Conservation (phyloP, 2,113 vertebrate species). For the Sturnira hondurensis region DNA sequence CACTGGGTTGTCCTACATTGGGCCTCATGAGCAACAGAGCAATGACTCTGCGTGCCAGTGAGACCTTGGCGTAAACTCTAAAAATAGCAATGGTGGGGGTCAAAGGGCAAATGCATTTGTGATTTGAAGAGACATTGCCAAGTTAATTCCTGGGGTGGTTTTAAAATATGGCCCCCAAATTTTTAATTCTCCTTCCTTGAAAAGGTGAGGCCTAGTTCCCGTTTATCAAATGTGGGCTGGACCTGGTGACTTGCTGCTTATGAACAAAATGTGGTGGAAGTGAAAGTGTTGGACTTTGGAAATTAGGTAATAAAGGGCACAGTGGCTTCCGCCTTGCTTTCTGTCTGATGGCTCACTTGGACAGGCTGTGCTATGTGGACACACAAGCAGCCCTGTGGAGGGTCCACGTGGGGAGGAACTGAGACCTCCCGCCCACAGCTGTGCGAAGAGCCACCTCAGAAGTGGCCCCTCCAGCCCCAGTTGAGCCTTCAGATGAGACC, state of each 20-base stretch:
- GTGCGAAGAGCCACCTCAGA: not conserved
- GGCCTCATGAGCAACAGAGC: not conserved
- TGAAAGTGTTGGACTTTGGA: not conserved
- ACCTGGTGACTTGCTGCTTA: accelerated
- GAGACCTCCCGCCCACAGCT: not conserved
- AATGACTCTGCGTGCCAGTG: not conserved
- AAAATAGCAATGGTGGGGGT: too few relatives aligned
- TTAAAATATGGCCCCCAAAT: not conserved
- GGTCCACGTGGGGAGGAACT: not conserved
- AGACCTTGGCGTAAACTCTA: not conserved
- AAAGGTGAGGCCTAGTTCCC: not conserved
- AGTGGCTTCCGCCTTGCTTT: not conserved
- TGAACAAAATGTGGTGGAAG: not conserved
- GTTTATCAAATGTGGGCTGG: not conserved
- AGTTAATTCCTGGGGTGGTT: not conserved
- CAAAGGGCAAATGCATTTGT: not conserved
- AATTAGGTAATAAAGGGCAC: not conserved
- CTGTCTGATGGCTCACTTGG: accelerated
- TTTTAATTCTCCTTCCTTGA: not conserved
- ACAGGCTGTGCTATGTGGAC: not conserved
- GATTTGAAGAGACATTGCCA: not conserved
- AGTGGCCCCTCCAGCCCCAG: not conserved
- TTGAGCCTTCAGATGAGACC: not conserved
- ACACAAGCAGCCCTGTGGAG: not conserved
- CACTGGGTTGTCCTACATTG: not conserved